These are phyloP conservation scores for Platygyra sinensis DNA, from an alignment of 64 coral and sea anemone species.

Conservation along the genomic window DNA sequence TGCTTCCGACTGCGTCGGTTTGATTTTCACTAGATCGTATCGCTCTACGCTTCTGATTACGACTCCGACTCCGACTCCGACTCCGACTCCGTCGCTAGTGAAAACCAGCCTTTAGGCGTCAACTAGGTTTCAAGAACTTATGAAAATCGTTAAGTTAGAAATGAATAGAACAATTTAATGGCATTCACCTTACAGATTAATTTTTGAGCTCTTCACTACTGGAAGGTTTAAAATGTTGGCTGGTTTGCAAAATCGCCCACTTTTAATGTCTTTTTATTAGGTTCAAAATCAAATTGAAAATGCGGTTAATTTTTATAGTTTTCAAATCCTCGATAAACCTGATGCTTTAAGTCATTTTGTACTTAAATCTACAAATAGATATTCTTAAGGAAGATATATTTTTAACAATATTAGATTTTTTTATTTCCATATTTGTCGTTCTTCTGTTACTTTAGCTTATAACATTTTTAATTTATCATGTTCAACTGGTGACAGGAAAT, in stretches of 20 bases:
- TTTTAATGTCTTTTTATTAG: background rate
- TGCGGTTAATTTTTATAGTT: background rate
- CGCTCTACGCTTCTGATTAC: too few species aligned
- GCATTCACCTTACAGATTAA: background rate
- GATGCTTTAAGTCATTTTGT: background rate
- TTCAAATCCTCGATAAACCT: background rate
- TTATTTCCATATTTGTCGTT: too few species aligned
- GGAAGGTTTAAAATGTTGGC: background rate
- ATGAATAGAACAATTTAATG: background rate
- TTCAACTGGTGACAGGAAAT: background rate
- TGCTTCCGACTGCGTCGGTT: too few species aligned
- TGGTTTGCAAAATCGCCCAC: background rate
- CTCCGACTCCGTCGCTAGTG: too few species aligned
- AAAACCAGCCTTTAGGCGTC: too few species aligned
- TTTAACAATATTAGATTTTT: too few species aligned
- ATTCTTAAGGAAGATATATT: too few species aligned
- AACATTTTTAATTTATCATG: background rate
- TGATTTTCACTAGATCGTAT: too few species aligned
- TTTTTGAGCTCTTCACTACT: background rate
- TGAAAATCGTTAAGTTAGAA: background rate
- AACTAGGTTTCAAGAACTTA: background rate
- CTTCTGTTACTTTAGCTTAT: background rate
- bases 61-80: too few species aligned
- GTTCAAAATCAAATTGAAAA: background rate
- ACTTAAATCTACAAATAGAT: background rate